phyloP scores from a whole-genome alignment of 2,888 invertebrate species.

The Nymphalis c-album region DNA sequence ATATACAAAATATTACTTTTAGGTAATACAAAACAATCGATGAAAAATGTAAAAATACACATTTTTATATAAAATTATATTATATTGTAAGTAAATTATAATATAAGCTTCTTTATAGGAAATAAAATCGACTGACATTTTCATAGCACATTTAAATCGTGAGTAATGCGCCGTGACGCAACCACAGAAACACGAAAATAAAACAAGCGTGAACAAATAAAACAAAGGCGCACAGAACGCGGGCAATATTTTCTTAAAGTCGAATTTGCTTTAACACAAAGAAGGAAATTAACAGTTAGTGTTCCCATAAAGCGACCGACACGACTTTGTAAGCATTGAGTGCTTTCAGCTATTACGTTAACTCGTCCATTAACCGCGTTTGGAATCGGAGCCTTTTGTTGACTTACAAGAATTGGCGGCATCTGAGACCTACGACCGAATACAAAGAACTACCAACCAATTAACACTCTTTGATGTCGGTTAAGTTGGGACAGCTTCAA shows the following conservation, averaged over 20 bases:
- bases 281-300: conserved; percentile 78
- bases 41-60: no score
- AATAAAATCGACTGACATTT: not conserved
- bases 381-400: conserved; percentile 64
- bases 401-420: conserved; percentile 61
- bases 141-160: not conserved
- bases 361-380: conserved; percentile 74
- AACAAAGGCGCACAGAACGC: conserved; percentile 54
- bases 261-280: conserved; percentile 70
- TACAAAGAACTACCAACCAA: conserved; percentile 19
- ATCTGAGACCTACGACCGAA: conserved; percentile 42
- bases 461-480: not conserved
- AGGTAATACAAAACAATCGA: no score
- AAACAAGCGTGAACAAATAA: conserved; percentile 51
- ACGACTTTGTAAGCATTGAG: conserved; percentile 79
- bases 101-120: no score
- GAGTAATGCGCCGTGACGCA: not conserved
- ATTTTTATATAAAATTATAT: no score
- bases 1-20: no score
- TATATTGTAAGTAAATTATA: no score
- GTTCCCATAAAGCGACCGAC: conserved; percentile 70
- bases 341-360: conserved; percentile 80
- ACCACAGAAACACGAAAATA: conserved; percentile 45
- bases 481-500: not conserved
- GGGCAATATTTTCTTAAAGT: conserved; percentile 68